These are phyloP conservation scores for Micromussa lordhowensis DNA, from an alignment of 92 coral and sea anemone species.

Conservation along the genomic window DNA sequence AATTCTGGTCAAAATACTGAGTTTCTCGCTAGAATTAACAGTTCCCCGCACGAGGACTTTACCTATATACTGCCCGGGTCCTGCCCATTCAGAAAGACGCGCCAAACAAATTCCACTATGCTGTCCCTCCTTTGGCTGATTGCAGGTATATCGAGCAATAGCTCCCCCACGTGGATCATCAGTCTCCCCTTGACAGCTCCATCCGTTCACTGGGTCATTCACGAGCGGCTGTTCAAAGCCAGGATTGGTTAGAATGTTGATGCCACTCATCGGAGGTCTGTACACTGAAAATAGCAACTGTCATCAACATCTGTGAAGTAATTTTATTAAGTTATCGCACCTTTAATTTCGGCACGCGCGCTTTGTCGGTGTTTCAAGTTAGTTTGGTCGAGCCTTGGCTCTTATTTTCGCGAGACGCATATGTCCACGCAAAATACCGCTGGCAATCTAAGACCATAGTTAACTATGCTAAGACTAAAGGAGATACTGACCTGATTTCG, in stretches of 20 bases:
- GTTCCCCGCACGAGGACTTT: neutral
- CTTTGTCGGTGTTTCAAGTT: too few species aligned
- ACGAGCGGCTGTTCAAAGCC: slow-evolving; percentile 80
- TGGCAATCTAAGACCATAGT: too few species aligned
- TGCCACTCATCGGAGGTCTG: slow-evolving; percentile 63
- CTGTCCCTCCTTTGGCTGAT: slow-evolving; percentile 62
- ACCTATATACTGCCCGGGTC: slow-evolving; percentile 96
- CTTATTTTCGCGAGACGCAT: too few species aligned
- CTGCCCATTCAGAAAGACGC: slow-evolving; percentile 92
- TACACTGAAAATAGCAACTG: slow-evolving; percentile 43
- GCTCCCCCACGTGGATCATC: slow-evolving; percentile 90
- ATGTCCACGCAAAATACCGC: too few species aligned
- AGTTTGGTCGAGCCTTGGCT: too few species aligned
- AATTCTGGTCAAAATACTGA: too few species aligned
- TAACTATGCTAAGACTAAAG: too few species aligned
- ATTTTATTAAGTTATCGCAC: too few species aligned
- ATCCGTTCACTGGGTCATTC: slow-evolving; percentile 65
- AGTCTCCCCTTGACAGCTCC: slow-evolving; percentile 94
- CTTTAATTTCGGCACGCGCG: too few species aligned
- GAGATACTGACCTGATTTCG: too few species aligned
- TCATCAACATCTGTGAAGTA: too few species aligned
- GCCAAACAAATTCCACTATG: slow-evolving; percentile 82
- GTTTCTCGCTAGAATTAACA: too few species aligned
- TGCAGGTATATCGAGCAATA: slow-evolving; percentile 70
- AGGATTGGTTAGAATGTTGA: slow-evolving; percentile 78